Conservation (phyloP, 2,113 vertebrate genomes). For the Stegostoma tigrinum region DNA sequence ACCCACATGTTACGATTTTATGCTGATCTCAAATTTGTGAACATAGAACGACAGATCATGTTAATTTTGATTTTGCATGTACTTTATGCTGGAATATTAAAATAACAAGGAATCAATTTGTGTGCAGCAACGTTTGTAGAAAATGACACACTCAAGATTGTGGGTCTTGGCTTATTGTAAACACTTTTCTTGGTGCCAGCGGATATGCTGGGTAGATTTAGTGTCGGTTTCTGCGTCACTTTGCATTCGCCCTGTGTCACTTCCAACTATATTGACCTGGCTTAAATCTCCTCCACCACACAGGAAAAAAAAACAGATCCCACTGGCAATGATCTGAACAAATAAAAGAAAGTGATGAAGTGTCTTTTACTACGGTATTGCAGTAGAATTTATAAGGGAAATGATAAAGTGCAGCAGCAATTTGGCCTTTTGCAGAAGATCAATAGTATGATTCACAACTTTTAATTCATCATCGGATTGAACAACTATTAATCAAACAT, state of each 20-base stretch:
- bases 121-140: background rate
- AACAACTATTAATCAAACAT: slow-evolving; percentile 6
- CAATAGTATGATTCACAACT: slow-evolving; percentile 30
- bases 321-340: background rate
- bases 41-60: too few species aligned
- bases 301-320: background rate
- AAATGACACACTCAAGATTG: background rate
- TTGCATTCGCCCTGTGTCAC: background rate
- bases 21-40: background rate
- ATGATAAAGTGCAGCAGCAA: background rate
- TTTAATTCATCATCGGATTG: slow-evolving; percentile 29
- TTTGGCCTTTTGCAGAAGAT: slow-evolving; percentile 33
- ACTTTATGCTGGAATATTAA: background rate
- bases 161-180: background rate
- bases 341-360: background rate
- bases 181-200: background rate
- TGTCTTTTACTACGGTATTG: background rate
- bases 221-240: background rate
- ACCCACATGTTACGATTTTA: too few species aligned
- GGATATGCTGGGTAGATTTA: background rate
- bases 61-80: background rate
- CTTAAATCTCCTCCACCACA: background rate
- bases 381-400: background rate
- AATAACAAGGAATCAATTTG: background rate
- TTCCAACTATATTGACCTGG: background rate